These are phyloP conservation scores for Diabrotica balteata DNA, from an alignment of 2,888 invertebrate genomes.

Conservation along the genomic window DNA sequence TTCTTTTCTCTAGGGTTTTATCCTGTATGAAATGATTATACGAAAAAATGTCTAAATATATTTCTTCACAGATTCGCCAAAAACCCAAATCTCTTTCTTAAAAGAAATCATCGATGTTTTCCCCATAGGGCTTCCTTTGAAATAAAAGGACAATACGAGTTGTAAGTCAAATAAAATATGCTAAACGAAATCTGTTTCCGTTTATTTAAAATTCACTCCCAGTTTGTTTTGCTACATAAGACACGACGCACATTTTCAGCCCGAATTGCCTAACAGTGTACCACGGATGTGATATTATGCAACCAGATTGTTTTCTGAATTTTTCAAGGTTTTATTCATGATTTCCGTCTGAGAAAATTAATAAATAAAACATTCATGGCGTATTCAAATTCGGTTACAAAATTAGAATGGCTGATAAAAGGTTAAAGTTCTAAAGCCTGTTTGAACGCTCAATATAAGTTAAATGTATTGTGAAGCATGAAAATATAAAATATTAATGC, in stretches of 20 bases:
- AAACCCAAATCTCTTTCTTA: too few species aligned
- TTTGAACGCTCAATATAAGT: too few species aligned
- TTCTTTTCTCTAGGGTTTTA: too few species aligned
- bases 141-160: too few species aligned
- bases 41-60: too few species aligned
- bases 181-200: neutral
- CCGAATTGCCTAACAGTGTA: neutral
- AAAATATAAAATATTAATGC: too few species aligned
- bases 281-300: neutral
- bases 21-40: too few species aligned
- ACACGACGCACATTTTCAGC: neutral
- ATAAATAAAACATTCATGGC: conserved; percentile 11
- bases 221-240: neutral
- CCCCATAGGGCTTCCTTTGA: too few species aligned
- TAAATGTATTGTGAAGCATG: too few species aligned
- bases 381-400: conserved; percentile 1
- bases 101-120: too few species aligned
- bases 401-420: conserved; percentile 4
- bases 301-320: conserved; percentile 9
- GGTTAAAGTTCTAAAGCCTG: neutral
- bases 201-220: neutral
- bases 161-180: too few species aligned
- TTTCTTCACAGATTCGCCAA: too few species aligned
- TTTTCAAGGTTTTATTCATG: conserved; percentile 5
- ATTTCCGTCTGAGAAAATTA: conserved; percentile 9